phyloP scores from a whole-genome alignment of 2,113 vertebrate genomes.

The Podilymbus podiceps region DNA sequence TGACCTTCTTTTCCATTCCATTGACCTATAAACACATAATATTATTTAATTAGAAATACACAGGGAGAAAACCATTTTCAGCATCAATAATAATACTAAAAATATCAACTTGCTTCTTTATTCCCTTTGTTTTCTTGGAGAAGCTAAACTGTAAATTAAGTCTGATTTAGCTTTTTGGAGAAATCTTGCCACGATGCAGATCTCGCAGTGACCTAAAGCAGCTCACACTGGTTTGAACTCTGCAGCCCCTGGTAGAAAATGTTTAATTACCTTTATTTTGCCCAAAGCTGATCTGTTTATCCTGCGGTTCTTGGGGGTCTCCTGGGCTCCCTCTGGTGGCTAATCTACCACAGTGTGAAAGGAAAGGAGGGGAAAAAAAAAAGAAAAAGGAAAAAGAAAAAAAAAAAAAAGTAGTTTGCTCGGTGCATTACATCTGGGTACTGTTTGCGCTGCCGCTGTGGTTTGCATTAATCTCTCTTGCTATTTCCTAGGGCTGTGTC shows the following conservation, averaged over 20 bases:
- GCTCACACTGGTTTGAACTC: neutral
- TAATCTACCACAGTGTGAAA: neutral
- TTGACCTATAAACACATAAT: neutral
- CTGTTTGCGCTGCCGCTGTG: neutral
- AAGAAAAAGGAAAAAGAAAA: neutral
- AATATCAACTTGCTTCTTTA: neutral
- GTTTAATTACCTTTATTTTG: conserved; percentile 46
- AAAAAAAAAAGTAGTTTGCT: neutral
- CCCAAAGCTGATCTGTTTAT: conserved; percentile 10
- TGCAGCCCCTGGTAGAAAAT: neutral
- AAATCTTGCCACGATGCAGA: neutral
- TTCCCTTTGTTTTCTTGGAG: neutral
- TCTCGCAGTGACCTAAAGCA: neutral
- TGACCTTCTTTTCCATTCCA: neutral
- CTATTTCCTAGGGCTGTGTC: neutral
- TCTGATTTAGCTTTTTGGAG: neutral
- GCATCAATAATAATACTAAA: neutral
- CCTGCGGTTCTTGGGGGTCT: neutral
- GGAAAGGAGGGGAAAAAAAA: neutral
- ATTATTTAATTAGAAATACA: neutral
- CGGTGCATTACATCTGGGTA: neutral
- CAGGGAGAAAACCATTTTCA: neutral
- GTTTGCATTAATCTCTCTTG: neutral
- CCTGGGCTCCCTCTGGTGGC: conserved; percentile 67
- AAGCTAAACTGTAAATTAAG: conserved; percentile 24